A percentile compares a stretch with the other conserved stretches of the same genome.
phyloP scores from a whole-genome alignment of 2,113 vertebrate genomes.

The Jaculus jaculus region DNA sequence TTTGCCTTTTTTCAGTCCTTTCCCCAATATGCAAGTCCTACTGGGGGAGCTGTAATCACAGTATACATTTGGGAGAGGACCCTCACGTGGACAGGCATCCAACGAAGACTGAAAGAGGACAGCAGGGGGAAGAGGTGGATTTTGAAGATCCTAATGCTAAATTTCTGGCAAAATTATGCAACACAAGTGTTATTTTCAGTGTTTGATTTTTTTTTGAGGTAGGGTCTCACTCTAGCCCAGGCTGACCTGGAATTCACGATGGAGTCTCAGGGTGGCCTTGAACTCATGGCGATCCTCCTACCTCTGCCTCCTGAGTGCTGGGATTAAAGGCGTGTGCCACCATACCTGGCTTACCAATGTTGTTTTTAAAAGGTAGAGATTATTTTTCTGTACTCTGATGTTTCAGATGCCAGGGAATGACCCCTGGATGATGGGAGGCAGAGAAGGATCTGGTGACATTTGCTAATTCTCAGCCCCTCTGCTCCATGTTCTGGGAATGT shows the following conservation, averaged over 20 bases:
- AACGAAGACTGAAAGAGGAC: not conserved
- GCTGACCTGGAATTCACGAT: too few relatives aligned
- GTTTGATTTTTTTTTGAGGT: too few relatives aligned
- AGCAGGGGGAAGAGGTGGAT: not conserved
- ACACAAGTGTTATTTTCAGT: too few relatives aligned
- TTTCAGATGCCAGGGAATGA: not conserved
- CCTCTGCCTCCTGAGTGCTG: too few relatives aligned
- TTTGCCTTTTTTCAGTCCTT: not conserved
- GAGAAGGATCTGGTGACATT: not conserved
- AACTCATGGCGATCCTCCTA: too few relatives aligned
- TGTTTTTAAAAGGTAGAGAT: not conserved
- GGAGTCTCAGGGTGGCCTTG: too few relatives aligned
- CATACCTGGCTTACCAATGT: too few relatives aligned
- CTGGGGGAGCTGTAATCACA: not conserved
- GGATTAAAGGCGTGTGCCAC: too few relatives aligned
- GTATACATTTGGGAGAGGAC: not conserved
- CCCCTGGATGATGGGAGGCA: not conserved
- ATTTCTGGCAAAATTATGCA: not conserved
- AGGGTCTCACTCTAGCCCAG: too few relatives aligned
- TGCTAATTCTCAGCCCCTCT: not conserved
- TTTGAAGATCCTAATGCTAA: not conserved
- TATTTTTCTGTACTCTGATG: too few relatives aligned
- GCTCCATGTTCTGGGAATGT: not conserved
- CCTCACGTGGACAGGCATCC: accelerated
- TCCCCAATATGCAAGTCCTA: not conserved